A percentile compares a stretch with the other conserved stretches of the same genome.
These are phyloP conservation scores for Zapornia atra DNA, from an alignment of 2,113 vertebrate species.

Conservation along the genomic window DNA sequence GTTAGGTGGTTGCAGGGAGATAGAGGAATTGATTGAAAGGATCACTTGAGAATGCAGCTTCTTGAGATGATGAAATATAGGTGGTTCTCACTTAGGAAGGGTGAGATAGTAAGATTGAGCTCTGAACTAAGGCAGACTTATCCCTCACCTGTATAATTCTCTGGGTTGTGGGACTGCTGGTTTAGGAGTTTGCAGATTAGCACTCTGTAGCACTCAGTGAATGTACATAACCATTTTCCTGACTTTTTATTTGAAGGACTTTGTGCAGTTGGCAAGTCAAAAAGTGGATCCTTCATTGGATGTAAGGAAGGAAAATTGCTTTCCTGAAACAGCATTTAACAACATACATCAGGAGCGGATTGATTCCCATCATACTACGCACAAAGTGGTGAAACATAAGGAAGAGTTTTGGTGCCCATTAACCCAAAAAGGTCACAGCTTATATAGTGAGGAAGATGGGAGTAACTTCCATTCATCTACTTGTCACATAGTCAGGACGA, in stretches of 20 bases:
- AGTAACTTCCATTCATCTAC: not conserved
- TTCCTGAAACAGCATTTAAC: not conserved
- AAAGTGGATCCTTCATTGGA: conserved; percentile 26
- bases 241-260: conserved; percentile 68
- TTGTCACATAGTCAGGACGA: not conserved
- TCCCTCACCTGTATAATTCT: not conserved
- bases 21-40: not conserved
- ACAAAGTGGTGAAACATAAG: conserved; percentile 25
- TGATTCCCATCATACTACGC: not conserved
- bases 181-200: not conserved
- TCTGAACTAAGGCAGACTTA: not conserved
- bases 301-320: not conserved
- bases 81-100: not conserved
- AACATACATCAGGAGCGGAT: conserved; percentile 24
- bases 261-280: conserved; percentile 57
- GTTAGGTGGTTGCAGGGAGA: not conserved
- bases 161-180: not conserved
- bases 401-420: not conserved
- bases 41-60: not conserved
- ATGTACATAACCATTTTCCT: not conserved
- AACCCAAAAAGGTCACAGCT: not conserved
- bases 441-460: not conserved
- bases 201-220: not conserved
- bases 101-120: not conserved
- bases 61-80: not conserved